Percentiles rank a stretch among this genome's conserved stretches.
These are phyloP conservation scores for Cetonia aurata DNA, from an alignment of 2,888 invertebrate genomes.

Conservation along the genomic window DNA sequence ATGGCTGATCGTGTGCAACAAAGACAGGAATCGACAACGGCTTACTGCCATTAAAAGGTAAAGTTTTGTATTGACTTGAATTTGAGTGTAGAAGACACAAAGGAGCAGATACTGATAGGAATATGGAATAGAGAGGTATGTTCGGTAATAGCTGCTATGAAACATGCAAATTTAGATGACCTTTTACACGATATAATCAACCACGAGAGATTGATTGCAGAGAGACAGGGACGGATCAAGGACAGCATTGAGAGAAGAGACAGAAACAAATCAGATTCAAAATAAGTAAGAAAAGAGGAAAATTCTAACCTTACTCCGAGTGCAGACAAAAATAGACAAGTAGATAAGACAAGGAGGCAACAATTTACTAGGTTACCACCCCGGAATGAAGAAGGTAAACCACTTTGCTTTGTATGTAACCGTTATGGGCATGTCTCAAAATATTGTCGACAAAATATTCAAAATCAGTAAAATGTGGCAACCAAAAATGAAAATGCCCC, in stretches of 20 bases:
- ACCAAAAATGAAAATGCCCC: no score
- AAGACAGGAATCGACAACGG: background rate
- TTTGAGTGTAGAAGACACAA: background rate
- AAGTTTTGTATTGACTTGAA: background rate
- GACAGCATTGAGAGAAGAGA: background rate
- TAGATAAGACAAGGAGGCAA: background rate
- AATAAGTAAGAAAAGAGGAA: background rate
- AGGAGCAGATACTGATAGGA: conserved; percentile 1
- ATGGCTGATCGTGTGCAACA: background rate
- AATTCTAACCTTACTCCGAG: background rate
- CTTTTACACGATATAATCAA: conserved; percentile 2
- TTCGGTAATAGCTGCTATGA: conserved; percentile 7
- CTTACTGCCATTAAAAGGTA: background rate
- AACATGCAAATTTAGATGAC: conserved; percentile 5
- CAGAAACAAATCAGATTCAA: background rate
- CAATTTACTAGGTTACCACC: conserved; percentile 4
- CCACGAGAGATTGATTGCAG: background rate
- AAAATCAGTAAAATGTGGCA: no score
- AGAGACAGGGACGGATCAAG: background rate
- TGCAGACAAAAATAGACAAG: background rate
- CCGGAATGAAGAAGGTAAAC: conserved; percentile 10
- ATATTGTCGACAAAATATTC: background rate
- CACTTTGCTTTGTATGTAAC: conserved; percentile 1
- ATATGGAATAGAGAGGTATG: conserved; percentile 5
- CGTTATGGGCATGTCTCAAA: conserved; percentile 5